phyloP scores from a whole-genome alignment of 64 coral and sea anemone genomes.

The Pocillopora verrucosa region DNA sequence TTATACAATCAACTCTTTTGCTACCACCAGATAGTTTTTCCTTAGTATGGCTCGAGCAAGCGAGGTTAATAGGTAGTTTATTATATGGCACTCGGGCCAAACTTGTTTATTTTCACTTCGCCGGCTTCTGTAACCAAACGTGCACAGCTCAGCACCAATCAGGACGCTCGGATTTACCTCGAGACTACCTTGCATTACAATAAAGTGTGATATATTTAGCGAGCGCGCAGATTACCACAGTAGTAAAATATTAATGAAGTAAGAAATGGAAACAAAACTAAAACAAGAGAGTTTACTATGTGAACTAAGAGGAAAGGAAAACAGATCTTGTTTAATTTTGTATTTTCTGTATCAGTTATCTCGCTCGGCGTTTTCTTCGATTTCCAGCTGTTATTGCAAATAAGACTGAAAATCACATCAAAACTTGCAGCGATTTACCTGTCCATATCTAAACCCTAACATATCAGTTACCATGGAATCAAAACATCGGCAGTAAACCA shows the following conservation, averaged over 20 bases:
- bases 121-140: too few species aligned
- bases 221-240: background rate
- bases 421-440: background rate
- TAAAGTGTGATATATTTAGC: background rate
- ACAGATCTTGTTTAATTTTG: background rate
- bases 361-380: background rate
- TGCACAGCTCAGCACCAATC: too few species aligned
- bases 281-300: background rate
- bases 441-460: background rate
- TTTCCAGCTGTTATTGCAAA: background rate
- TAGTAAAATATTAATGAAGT: conserved; percentile 1
- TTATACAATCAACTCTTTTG: too few species aligned
- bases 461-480: background rate
- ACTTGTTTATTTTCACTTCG: too few species aligned
- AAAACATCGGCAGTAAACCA: background rate
- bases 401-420: background rate
- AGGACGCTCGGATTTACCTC: too few species aligned
- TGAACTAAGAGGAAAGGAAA: background rate
- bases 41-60: background rate
- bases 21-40: too few species aligned
- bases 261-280: background rate
- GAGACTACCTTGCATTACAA: too few species aligned
- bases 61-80: too few species aligned
- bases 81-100: too few species aligned
- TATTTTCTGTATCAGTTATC: background rate